Conservation (phyloP, 2,888 invertebrate species). For the Ptychoptera contaminata region DNA sequence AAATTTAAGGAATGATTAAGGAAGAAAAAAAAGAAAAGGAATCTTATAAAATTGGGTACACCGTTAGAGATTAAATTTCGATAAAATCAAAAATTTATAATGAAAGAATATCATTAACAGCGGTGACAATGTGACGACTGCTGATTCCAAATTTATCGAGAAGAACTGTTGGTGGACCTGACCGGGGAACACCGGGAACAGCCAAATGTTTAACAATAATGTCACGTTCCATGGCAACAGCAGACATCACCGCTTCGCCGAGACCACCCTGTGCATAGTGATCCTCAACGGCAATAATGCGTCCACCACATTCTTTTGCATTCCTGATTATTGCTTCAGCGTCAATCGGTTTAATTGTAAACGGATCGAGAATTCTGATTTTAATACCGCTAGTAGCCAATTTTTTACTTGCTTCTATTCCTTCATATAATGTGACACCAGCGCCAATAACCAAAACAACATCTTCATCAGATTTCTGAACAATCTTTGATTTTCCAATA, state of each 20-base stretch:
- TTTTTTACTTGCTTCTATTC: conserved; percentile 63
- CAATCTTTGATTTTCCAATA: conserved; percentile 64
- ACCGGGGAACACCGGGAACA: conserved; percentile 74
- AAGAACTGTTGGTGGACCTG: conserved; percentile 75
- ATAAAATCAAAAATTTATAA: too few species aligned
- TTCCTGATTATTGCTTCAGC: conserved; percentile 53
- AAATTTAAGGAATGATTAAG: too few species aligned
- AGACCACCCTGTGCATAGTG: conserved; percentile 93
- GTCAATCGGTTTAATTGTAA: conserved; percentile 93
- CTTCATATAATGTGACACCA: conserved; percentile 87
- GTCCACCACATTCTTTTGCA: conserved; percentile 64
- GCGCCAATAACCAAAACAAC: conserved; percentile 78
- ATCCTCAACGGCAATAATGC: conserved; percentile 88
- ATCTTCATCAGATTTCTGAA: conserved; percentile 61
- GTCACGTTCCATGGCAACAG: conserved; percentile 54
- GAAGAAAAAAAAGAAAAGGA: too few species aligned
- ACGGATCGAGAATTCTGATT: conserved; percentile 81
- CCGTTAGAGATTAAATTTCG: neutral
- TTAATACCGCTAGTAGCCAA: conserved; percentile 54
- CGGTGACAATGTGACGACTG: conserved; percentile 57
- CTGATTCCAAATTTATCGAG: conserved; percentile 83
- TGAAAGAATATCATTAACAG: conserved; percentile 39
- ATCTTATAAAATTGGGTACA: neutral
- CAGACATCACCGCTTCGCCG: conserved; percentile 86
- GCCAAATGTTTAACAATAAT: conserved; percentile 62